These are phyloP conservation scores for Dynastes grantii DNA, from an alignment of 2,888 invertebrate species.

Conservation along the genomic window DNA sequence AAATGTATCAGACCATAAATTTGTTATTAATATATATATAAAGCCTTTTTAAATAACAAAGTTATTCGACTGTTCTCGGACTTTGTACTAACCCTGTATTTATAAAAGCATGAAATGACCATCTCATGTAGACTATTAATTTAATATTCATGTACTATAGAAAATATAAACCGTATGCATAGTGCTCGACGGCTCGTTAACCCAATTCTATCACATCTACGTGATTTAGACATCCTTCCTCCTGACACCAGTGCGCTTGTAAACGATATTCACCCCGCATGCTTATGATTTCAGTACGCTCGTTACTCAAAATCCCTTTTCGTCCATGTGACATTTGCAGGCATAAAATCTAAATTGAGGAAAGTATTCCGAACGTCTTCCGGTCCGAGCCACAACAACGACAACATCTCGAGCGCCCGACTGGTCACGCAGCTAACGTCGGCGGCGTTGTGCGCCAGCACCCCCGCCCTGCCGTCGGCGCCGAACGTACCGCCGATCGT, in stretches of 20 bases:
- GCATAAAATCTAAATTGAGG: conserved; percentile 73
- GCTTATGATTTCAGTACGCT: background rate
- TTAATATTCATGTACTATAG: no score
- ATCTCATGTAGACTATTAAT: no score
- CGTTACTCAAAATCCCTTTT: conserved; percentile 8
- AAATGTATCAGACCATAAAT: no score
- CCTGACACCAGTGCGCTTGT: background rate
- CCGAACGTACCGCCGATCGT: conserved; percentile 73
- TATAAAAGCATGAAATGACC: no score
- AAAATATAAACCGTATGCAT: no score
- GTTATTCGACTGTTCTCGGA: no score
- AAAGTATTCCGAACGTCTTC: conserved; percentile 75
- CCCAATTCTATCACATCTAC: no score
- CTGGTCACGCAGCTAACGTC: conserved; percentile 75
- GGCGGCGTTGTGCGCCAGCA: conserved; percentile 76
- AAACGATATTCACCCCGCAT: background rate
- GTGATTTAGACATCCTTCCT: background rate
- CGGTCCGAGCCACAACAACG: conserved; percentile 66
- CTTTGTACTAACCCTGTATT: no score
- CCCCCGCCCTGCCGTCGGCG: conserved; percentile 74
- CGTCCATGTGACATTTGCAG: conserved; percentile 61
- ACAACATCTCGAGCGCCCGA: conserved; percentile 70
- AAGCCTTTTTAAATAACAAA: no score
- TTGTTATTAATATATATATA: no score
- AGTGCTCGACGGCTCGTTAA: no score